Evolutionary conservation across 2,113 vertebrate genomes (phyloP).

Genomic region (Phyllostomus hastatus): DNA sequence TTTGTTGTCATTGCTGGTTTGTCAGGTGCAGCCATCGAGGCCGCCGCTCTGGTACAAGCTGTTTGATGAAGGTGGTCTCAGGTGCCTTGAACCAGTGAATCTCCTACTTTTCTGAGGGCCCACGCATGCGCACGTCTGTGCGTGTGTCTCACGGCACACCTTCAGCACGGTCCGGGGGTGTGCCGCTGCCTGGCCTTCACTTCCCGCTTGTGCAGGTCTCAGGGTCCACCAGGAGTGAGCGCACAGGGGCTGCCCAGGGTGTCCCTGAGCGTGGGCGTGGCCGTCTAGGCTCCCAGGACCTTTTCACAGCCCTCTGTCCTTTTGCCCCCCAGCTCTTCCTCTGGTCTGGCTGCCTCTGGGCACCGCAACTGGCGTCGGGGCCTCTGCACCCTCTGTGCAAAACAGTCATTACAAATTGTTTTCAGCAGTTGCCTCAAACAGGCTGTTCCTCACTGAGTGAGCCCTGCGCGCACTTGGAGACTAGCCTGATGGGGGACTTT

Average conservation of each 20-base stretch:
- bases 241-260: neutral
- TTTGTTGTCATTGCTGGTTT: neutral
- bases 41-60: neutral
- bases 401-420: too few species aligned
- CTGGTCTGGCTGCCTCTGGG: neutral
- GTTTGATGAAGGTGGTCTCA: neutral
- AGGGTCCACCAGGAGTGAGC: neutral
- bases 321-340: too few species aligned
- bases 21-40: neutral
- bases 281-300: neutral
- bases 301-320: neutral
- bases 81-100: neutral
- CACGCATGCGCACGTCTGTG: neutral
- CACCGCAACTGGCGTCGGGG: neutral
- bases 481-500: neutral
- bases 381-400: neutral
- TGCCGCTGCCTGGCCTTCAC: neutral
- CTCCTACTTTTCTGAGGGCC: neutral
- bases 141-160: accelerated
- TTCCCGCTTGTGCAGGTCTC: neutral
- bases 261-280: neutral
- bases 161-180: neutral
- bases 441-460: neutral
- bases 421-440: neutral
- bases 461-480: neutral